Evolutionary conservation across 2,888 invertebrate genomes (phyloP).

Genomic region (Drosophila hawaiiensis): DNA sequence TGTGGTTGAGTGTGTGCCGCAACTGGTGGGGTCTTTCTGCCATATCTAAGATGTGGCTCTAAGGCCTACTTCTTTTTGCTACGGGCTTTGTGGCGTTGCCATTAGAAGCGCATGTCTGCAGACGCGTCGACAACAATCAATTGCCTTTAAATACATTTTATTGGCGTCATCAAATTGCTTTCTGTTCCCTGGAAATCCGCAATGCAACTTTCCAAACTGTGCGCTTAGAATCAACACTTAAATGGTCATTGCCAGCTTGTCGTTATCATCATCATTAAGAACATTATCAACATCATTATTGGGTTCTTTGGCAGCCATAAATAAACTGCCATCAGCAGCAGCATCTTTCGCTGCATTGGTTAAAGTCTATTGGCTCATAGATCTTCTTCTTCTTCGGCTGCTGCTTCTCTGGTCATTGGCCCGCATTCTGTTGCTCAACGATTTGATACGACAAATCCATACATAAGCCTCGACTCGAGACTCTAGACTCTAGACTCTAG

Average conservation of each 20-base stretch:
- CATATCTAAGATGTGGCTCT: constrained; percentile 33
- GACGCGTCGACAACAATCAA: constrained; percentile 74
- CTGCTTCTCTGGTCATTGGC: constrained; percentile 60
- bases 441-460: constrained; percentile 65
- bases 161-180: constrained; percentile 79
- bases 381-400: not conserved
- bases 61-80: constrained; percentile 39
- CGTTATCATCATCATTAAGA: constrained; percentile 25
- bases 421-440: constrained; percentile 66
- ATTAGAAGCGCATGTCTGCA: constrained; percentile 76
- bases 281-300: constrained; percentile 40
- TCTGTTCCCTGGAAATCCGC: constrained; percentile 78
- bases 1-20: constrained; percentile 47
- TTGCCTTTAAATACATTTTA: constrained; percentile 79
- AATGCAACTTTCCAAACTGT: constrained; percentile 68
- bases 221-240: constrained; percentile 65
- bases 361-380: constrained; percentile 15
- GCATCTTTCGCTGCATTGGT: constrained; percentile 19
- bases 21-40: constrained; percentile 53
- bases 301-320: constrained; percentile 62
- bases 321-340: constrained; percentile 55
- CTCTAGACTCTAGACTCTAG: too few species aligned
- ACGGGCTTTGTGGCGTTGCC: constrained; percentile 32
- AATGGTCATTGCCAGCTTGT: constrained; percentile 67
- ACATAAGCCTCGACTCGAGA: constrained; percentile 12